Conservation (phyloP, 1,140 invertebrate genomes). For the Diorhabda sublineata region DNA sequence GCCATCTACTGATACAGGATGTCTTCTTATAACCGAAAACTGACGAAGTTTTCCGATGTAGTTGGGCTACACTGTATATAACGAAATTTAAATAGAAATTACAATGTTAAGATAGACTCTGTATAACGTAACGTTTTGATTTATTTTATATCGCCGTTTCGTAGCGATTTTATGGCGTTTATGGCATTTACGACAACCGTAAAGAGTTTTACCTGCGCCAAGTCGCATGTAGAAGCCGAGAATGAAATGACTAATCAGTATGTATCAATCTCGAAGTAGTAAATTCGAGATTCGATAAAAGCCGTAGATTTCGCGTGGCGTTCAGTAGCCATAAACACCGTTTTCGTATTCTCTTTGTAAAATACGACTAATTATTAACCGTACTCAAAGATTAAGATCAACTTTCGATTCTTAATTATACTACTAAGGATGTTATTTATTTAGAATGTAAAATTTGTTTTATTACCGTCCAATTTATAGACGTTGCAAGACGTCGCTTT, state of each 20-base stretch:
- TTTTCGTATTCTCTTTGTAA: not conserved
- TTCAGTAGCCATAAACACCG: not conserved
- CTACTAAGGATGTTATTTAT: not conserved
- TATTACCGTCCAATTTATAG: too few species aligned
- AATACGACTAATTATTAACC: slow-evolving; percentile 2
- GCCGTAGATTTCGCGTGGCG: not conserved
- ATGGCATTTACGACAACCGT: slow-evolving; percentile 13
- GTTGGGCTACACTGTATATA: too few species aligned
- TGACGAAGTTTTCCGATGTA: too few species aligned
- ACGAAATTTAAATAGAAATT: too few species aligned
- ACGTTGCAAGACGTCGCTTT: too few species aligned
- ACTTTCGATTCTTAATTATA: not conserved
- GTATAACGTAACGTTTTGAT: not conserved
- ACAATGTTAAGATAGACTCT: too few species aligned
- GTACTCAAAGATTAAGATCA: not conserved
- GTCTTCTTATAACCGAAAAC: too few species aligned
- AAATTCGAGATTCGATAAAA: slow-evolving; percentile 18
- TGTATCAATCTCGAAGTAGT: slow-evolving; percentile 14
- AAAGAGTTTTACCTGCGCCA: slow-evolving; percentile 6
- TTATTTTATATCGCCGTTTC: not conserved
- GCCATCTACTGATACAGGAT: too few species aligned
- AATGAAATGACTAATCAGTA: slow-evolving; percentile 8
- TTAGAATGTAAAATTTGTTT: too few species aligned
- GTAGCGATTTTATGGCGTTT: slow-evolving; percentile 12
- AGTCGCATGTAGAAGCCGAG: slow-evolving; percentile 12